Evolutionary conservation across 2,888 invertebrate species (phyloP).

Genomic region (Ormyrus rosae): DNA sequence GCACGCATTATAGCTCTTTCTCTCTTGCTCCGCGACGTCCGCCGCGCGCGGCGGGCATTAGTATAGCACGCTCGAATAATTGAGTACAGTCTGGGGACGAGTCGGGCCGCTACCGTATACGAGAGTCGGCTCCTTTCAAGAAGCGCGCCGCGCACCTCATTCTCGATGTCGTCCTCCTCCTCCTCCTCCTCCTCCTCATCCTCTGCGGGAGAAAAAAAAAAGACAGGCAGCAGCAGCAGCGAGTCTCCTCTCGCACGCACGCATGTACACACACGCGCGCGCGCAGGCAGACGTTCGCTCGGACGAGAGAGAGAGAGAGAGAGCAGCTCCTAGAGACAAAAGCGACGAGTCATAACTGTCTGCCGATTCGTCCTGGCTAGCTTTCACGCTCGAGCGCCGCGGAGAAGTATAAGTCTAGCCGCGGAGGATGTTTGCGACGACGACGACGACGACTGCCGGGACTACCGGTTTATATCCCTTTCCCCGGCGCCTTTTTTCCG

Average conservation of each 20-base stretch:
- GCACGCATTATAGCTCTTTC: conserved; percentile 29
- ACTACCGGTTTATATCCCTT: conserved; percentile 7
- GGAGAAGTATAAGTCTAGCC: too few relatives aligned
- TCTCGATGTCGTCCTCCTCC: conserved; percentile 32
- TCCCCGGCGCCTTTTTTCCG: too few relatives aligned
- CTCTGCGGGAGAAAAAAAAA: neutral
- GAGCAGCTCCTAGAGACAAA: neutral
- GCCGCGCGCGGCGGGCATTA: conserved; percentile 67
- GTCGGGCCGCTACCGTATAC: conserved; percentile 67
- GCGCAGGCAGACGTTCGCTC: neutral
- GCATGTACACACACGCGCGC: neutral
- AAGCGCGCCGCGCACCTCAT: conserved; percentile 48
- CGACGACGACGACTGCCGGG: neutral
- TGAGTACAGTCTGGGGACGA: conserved; percentile 71
- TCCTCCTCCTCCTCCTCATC: conserved; percentile 31
- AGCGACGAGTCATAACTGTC: conserved; percentile 21
- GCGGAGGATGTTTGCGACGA: too few relatives aligned
- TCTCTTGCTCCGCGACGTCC: too few relatives aligned
- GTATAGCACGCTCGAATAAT: conserved; percentile 74
- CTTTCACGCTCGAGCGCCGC: too few relatives aligned
- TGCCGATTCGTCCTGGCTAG: neutral
- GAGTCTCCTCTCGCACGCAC: neutral
- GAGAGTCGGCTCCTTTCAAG: conserved; percentile 73
- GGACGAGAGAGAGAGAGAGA: too few relatives aligned
- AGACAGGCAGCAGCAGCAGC: neutral